Percentiles rank a stretch among this genome's conserved stretches.
Conservation (phyloP, 2,888 invertebrate species). For the Ditylenchus weischeri region DNA sequence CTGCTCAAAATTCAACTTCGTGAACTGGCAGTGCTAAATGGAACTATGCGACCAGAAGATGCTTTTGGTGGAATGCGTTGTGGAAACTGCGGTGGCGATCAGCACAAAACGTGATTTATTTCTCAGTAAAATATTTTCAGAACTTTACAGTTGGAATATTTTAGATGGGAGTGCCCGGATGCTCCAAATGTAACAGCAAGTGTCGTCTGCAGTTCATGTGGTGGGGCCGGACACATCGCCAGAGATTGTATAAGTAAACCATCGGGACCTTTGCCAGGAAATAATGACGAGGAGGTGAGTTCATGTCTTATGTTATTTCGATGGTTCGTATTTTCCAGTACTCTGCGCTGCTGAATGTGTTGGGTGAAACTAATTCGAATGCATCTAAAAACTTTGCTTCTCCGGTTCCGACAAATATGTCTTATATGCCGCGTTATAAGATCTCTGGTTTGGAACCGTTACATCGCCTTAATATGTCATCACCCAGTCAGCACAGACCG, state of each 20-base stretch:
- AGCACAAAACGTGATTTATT: conserved; percentile 73
- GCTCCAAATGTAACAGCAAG: conserved; percentile 93
- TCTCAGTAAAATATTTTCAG: background rate
- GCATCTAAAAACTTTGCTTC: too few species aligned
- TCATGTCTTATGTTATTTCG: background rate
- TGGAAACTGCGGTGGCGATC: conserved; percentile 85
- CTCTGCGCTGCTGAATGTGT: conserved; percentile 96
- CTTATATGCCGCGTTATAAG: too few species aligned
- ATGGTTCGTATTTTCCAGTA: conserved; percentile 66
- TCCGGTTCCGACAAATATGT: too few species aligned
- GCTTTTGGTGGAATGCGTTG: conserved; percentile 70
- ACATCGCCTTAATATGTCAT: too few species aligned
- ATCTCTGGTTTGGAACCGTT: too few species aligned
- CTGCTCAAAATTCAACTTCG: conserved; percentile 90
- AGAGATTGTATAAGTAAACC: conserved; percentile 88
- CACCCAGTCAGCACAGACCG: too few species aligned
- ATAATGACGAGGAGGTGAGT: conserved; percentile 75
- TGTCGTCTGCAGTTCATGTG: conserved; percentile 90
- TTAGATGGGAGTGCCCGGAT: conserved; percentile 81
- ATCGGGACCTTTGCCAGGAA: conserved; percentile 44
- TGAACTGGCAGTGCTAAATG: conserved; percentile 93
- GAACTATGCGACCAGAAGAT: conserved; percentile 86
- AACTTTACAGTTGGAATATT: background rate
- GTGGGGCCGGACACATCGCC: conserved; percentile 94
- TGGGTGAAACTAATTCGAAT: conserved; percentile 74